phyloP scores from a whole-genome alignment of 2,888 invertebrate species.

The Ernsta delagoae region DNA sequence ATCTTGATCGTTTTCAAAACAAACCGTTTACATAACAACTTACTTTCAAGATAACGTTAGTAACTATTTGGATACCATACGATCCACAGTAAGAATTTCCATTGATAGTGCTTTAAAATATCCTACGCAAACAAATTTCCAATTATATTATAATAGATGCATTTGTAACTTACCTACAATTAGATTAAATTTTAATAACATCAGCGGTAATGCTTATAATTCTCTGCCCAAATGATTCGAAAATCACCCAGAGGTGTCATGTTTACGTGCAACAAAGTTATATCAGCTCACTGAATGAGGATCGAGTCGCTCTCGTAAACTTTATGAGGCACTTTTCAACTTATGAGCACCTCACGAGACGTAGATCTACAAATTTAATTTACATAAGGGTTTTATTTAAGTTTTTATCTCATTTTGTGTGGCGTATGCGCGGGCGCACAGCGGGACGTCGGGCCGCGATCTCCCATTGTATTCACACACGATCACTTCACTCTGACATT shows the following conservation, averaged over 20 bases:
- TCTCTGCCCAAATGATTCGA: constrained; percentile 22
- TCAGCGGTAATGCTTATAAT: constrained; percentile 4
- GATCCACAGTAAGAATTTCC: no score
- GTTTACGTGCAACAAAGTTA: constrained; percentile 33
- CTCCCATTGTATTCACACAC: constrained; percentile 74
- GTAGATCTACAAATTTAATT: constrained; percentile 76
- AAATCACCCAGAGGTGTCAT: constrained; percentile 22
- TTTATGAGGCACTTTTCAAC: constrained; percentile 38
- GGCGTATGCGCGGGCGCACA: constrained; percentile 65
- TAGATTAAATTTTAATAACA: neutral
- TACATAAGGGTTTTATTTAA: constrained; percentile 77
- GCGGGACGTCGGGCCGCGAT: constrained; percentile 68
- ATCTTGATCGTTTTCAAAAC: no score
- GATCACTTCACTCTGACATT: constrained; percentile 74
- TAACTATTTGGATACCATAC: no score
- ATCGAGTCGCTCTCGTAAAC: constrained; percentile 30
- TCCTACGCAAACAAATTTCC: no score
- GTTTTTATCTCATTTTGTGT: constrained; percentile 70
- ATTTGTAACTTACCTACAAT: no score
- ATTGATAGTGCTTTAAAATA: no score
- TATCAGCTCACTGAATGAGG: constrained; percentile 20
- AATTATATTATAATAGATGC: no score
- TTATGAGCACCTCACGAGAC: constrained; percentile 47
- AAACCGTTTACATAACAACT: no score
- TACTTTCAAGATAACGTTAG: no score